phyloP scores from a whole-genome alignment of 2,113 vertebrate genomes.

The Oryzias javanicus region DNA sequence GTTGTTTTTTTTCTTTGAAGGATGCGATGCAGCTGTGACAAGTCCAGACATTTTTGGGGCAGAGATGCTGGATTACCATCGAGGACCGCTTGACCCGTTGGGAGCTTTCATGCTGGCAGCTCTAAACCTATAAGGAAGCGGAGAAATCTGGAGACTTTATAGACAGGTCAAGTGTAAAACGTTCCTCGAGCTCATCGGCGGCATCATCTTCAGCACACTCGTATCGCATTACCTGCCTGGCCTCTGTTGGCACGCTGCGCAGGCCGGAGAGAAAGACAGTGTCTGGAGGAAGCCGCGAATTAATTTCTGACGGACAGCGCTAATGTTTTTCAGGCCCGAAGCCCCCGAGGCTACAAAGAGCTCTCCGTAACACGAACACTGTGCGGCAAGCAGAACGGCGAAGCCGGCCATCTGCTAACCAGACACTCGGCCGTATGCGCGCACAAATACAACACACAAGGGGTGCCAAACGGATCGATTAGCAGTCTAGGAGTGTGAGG shows the following conservation, averaged over 20 bases:
- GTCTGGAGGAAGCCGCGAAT: constrained; percentile 65
- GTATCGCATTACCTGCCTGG: constrained; percentile 63
- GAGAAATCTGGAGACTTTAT: constrained; percentile 40
- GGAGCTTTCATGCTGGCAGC: constrained; percentile 8
- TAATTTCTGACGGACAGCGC: constrained; percentile 72
- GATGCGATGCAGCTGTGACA: constrained; percentile 1
- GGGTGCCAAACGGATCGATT: constrained; percentile 79
- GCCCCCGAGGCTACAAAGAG: constrained; percentile 63
- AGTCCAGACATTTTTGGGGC: background rate
- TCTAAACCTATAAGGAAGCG: constrained; percentile 49
- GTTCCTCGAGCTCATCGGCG: constrained; percentile 62
- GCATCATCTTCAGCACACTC: constrained; percentile 54
- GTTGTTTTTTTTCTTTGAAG: constrained; percentile 24
- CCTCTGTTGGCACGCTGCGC: constrained; percentile 68
- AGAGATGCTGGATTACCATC: constrained; percentile 23
- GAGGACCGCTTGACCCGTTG: constrained; percentile 14
- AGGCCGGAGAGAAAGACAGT: constrained; percentile 35
- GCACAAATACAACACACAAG: constrained; percentile 49
- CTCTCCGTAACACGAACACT: constrained; percentile 62
- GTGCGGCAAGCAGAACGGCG: constrained; percentile 54
- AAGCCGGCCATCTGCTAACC: constrained; percentile 76
- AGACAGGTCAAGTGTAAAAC: constrained; percentile 71
- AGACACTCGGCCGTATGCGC: constrained; percentile 54
- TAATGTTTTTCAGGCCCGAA: constrained; percentile 77
- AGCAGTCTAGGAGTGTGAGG: constrained; percentile 71